A percentile compares a stretch with the other conserved stretches of the same genome.
These are phyloP conservation scores for Camponotus fellah DNA, from an alignment of 2,888 invertebrate species.

Conservation along the genomic window DNA sequence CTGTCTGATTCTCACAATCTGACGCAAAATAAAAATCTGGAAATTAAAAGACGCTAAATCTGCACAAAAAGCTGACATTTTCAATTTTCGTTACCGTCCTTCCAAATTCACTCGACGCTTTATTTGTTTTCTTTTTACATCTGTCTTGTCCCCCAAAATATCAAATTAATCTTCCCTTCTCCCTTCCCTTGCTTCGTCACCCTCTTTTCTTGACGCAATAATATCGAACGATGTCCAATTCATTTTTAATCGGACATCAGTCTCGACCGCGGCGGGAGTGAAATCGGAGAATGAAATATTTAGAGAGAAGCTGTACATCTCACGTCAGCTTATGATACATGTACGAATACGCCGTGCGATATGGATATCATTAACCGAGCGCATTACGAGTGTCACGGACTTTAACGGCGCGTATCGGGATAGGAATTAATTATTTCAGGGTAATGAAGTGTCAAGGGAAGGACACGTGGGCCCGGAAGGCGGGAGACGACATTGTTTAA, in stretches of 20 bases:
- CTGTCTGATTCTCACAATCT: neutral
- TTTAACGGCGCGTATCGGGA: slow-evolving; percentile 71
- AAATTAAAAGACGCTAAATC: neutral
- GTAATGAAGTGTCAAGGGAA: slow-evolving; percentile 75
- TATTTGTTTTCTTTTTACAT: too few species aligned
- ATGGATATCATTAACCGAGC: slow-evolving; percentile 74
- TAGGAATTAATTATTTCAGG: slow-evolving; percentile 76
- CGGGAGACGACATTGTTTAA: slow-evolving; percentile 59
- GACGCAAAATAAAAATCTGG: neutral
- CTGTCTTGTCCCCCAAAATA: too few species aligned
- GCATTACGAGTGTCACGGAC: slow-evolving; percentile 75
- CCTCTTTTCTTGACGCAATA: slow-evolving; percentile 12
- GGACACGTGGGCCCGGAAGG: slow-evolving; percentile 49
- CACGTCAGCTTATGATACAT: slow-evolving; percentile 71
- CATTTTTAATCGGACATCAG: slow-evolving; percentile 4
- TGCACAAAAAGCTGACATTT: too few species aligned
- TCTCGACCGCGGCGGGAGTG: slow-evolving; percentile 30
- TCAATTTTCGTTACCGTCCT: too few species aligned
- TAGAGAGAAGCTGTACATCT: slow-evolving; percentile 69
- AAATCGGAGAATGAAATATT: slow-evolving; percentile 66
- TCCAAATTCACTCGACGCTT: too few species aligned
- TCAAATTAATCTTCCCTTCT: neutral
- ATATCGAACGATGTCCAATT: slow-evolving; percentile 17
- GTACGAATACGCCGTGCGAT: slow-evolving; percentile 51
- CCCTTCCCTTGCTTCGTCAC: neutral